Evolutionary conservation across 2,113 vertebrate genomes (phyloP), one percentile per base, ranked within the genome.

Genomic region (Callospermophilus lateralis): DNA sequence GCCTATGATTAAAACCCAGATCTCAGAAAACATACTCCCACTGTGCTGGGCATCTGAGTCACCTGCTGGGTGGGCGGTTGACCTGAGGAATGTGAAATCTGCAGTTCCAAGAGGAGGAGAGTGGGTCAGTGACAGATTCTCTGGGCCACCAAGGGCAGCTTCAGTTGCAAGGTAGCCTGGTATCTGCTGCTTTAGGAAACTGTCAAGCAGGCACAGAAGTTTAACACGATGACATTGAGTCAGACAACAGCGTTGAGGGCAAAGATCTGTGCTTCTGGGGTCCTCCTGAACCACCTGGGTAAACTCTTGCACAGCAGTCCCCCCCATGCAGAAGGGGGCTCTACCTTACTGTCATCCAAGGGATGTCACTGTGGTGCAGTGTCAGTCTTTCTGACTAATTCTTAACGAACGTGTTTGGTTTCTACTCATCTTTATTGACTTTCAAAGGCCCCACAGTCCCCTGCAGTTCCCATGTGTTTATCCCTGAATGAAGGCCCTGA

Each of bases 141-240:
- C 42, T 4, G 39, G 34, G 45, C 58, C 24, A 3, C 26, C 86
- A 12, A 58, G n/a, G 51, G 11, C 89, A 65, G 8, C 1, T 13
- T 26, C 39, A 67, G 15, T 19, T 34, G 1, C 3, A 39, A 1
- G 1, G 37, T 30, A 37, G 6, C 55, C 61, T 42, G 8, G 0
- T 37, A 24, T 20, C 28, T 45, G 0, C 32, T 30, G 63, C 26
- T 70, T 68, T 30, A 6, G 22, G 70, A 68, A 74, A 32, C 30
- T 8, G 32, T 16, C 4, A 16, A 68, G 0, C 3, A 20, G 37
- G 26, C 77, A 30, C 4, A 4, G 4, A 3, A 16, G 15, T 11
- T 73, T 22, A n/a, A 11, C 6, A 4, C 15, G 30, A 20, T 2
- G 22, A 32, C 22, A 8, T 0, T 6, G 11, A n/a, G 5, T 55